A percentile compares a stretch with the other conserved stretches of the same genome.
These are phyloP conservation scores for Drosophila orosa DNA, from an alignment of 1,140 invertebrate species.

Conservation along the genomic window DNA sequence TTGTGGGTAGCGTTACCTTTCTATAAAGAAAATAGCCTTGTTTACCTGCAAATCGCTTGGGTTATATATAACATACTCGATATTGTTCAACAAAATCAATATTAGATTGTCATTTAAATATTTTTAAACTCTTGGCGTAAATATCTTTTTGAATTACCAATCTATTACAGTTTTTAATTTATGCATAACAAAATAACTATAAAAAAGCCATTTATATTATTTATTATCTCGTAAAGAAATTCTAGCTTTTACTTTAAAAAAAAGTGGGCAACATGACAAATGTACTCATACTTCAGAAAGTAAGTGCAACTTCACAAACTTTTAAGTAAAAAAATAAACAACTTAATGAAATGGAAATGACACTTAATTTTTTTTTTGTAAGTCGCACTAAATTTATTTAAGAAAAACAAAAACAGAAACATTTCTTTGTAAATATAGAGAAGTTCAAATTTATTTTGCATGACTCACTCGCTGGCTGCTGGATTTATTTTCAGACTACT, in stretches of 20 bases:
- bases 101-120: neutral
- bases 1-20: constrained; percentile 11
- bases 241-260: neutral
- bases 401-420: neutral
- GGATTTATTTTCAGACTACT: constrained; percentile 7
- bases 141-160: neutral
- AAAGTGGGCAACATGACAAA: neutral
- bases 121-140: neutral
- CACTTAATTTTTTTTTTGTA: neutral
- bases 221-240: neutral
- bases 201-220: neutral
- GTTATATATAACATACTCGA: neutral
- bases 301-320: neutral
- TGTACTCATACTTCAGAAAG: neutral
- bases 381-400: neutral
- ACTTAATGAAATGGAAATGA: neutral
- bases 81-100: neutral
- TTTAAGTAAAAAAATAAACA: neutral
- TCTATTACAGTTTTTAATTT: neutral
- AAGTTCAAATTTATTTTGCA: neutral
- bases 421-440: neutral
- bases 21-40: neutral
- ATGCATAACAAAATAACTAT: neutral
- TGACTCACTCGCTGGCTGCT: constrained; percentile 7
- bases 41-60: neutral